Evolutionary conservation across 2,888 invertebrate species (phyloP).

Genomic region (Ametastegia equiseti): DNA sequence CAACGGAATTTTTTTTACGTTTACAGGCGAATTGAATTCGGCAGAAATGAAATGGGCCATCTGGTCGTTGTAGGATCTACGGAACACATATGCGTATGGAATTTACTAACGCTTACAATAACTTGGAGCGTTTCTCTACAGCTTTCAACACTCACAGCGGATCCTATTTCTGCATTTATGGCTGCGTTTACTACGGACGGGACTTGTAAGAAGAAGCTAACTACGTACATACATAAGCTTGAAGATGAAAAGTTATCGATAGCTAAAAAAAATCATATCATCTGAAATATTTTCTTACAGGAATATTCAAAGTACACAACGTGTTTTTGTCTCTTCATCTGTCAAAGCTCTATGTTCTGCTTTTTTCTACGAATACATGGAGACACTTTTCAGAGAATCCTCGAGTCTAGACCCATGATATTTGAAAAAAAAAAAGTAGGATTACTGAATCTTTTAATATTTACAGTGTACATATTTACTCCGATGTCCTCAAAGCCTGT

Average conservation of each 20-base stretch:
- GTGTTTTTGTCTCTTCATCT: too few species aligned
- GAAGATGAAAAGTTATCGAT: too few species aligned
- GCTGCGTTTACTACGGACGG: conserved; percentile 82
- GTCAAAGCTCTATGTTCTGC: too few species aligned
- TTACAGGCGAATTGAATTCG: conserved; percentile 79
- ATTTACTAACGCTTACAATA: conserved; percentile 83
- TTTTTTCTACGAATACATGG: too few species aligned
- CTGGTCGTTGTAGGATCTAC: conserved; percentile 79
- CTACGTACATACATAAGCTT: too few species aligned
- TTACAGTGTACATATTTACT: conserved; percentile 82
- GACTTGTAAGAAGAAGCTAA: too few species aligned
- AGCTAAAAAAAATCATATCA: too few species aligned
- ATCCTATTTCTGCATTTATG: conserved; percentile 83
- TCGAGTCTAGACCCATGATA: neutral
- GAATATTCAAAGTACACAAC: too few species aligned
- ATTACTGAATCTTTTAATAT: conserved; percentile 37
- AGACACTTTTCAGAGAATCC: neutral
- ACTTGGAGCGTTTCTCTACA: conserved; percentile 82
- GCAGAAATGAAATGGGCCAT: conserved; percentile 79
- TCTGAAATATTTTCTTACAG: too few species aligned
- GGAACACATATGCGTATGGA: conserved; percentile 84
- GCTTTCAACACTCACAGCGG: conserved; percentile 77
- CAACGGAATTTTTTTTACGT: too few species aligned
- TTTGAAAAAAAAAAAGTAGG: neutral
- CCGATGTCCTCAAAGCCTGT: conserved; percentile 79